Base-by-base conservation (phyloP, 2,888 invertebrate species). In the Diabrotica balteata region DNA sequence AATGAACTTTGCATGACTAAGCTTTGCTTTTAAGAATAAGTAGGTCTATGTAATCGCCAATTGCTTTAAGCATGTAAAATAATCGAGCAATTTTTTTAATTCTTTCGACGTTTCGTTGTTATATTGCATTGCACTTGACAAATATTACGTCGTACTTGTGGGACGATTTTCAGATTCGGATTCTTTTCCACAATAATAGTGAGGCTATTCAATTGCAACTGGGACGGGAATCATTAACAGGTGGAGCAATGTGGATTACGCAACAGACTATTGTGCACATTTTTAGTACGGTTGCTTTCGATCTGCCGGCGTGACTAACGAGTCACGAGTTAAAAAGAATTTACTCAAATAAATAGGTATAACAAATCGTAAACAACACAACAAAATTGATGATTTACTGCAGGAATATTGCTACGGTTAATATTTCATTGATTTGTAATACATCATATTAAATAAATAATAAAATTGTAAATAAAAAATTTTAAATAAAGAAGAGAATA, bases 221-320 rank as follows among this genome's bases (percentile, higher is more conserved):
- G 73, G 78, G 79, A 78, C 78, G 77, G 75, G 77, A 78, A 78
- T 73, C 73, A 73, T 70, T 66, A 70, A 77, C 79, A 79, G 79
- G 79, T 78, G 78, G 73, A 78, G 78, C 78, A 79, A 79, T 78
- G 69, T 72, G 70, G 44, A 51, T 54, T 69, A 63, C 69, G 77
- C 76, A 77, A 77, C 68, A 69, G 52, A 53, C 62, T 59, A 63
- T 62, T 65, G 66, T 67, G 65, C 51, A 58, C 53, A 46, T 47
- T 47, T 47, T 54, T 70, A 73, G 72, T 67, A 66, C 70, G 58
- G 72, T 73, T 58, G 3, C 6, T 57, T 57, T 45, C n/a, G 32
- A 57, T 45, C 45, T n/a, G 47, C 10, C 47, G 4, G 8, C 55
- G 44, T 55, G 55, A 55, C 11, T 55, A n/a, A 43, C 42, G 7